Evolutionary conservation across 2,888 invertebrate species (phyloP).

Genomic region (Drosophila greeni): DNA sequence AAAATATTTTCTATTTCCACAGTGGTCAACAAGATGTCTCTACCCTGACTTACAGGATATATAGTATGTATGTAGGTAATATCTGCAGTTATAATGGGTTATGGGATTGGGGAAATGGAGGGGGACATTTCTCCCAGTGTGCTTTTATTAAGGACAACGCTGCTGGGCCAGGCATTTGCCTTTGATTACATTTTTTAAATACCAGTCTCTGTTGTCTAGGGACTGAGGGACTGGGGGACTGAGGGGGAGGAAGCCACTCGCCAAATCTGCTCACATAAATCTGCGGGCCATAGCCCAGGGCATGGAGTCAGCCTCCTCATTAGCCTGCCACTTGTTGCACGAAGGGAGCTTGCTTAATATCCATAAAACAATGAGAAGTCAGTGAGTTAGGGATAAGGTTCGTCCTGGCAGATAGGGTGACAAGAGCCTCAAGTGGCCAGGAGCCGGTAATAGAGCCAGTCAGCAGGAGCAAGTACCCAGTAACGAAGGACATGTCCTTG

Average conservation of each 20-base stretch:
- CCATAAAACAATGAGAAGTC: slow-evolving; percentile 35
- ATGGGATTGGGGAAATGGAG: too few relatives aligned
- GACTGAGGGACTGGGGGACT: too few relatives aligned
- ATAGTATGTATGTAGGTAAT: background rate
- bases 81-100: too few relatives aligned
- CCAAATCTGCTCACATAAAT: slow-evolving; percentile 10
- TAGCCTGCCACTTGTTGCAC: slow-evolving; percentile 56
- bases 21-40: background rate
- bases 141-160: background rate
- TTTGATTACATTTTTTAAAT: slow-evolving; percentile 26
- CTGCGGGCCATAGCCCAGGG: background rate
- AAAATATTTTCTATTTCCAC: slow-evolving; percentile 1
- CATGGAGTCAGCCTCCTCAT: slow-evolving; percentile 23
- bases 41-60: background rate
- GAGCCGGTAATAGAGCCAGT: too few relatives aligned
- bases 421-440: background rate
- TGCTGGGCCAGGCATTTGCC: slow-evolving; percentile 4
- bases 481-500: background rate
- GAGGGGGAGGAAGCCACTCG: background rate
- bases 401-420: background rate
- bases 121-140: background rate
- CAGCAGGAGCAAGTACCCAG: background rate
- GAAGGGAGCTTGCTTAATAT: slow-evolving; percentile 13
- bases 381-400: background rate
- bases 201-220: background rate